phyloP scores from a whole-genome alignment of 2,113 vertebrate species.

The Coturnix japonica region DNA sequence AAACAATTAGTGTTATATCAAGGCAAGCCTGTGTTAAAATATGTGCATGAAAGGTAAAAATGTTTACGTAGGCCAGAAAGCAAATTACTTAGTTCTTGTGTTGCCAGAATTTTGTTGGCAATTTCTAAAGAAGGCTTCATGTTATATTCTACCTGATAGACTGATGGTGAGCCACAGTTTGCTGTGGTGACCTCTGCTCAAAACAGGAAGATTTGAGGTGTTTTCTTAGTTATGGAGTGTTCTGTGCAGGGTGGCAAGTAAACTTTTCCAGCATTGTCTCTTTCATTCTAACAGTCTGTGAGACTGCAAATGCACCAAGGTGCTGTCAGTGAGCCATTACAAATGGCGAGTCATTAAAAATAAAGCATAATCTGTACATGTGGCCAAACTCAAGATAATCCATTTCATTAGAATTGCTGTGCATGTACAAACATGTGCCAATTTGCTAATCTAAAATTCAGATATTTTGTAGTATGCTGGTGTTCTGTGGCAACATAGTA shows the following conservation, averaged over 20 bases:
- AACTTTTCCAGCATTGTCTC: background rate
- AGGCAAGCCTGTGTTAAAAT: background rate
- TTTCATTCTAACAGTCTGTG: background rate
- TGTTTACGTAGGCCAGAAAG: background rate
- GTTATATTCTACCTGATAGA: background rate
- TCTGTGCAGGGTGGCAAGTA: background rate
- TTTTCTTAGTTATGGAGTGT: background rate
- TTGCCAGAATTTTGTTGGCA: background rate
- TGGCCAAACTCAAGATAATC: background rate
- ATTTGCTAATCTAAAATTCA: background rate
- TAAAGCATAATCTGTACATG: background rate
- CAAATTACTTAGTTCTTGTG: background rate
- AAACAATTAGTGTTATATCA: background rate
- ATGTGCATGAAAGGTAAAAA: background rate
- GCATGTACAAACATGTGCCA: background rate
- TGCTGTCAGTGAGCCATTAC: background rate
- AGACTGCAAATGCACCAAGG: background rate
- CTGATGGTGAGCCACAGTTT: rapidly evolving
- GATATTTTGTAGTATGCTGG: background rate
- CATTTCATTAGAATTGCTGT: background rate
- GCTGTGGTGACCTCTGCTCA: background rate
- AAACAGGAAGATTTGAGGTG: background rate
- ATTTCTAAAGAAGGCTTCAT: background rate
- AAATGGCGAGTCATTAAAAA: background rate
- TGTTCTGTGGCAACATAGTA: background rate